phyloP scores from a whole-genome alignment of 2,797 vertebrate species.

The Poecile montanus region DNA sequence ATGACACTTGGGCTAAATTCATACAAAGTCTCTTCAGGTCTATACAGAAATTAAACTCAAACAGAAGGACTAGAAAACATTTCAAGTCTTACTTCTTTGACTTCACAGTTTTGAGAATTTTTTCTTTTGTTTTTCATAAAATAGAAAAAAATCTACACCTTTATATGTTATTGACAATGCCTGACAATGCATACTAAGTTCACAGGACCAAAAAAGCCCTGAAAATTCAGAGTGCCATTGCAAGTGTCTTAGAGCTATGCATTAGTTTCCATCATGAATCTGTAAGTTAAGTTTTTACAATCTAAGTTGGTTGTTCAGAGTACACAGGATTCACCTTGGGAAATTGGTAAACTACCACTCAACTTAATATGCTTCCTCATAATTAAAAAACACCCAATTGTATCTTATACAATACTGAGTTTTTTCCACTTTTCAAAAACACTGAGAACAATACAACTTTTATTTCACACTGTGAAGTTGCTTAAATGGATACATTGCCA shows the following conservation, averaged over 20 bases:
- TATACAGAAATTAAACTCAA: neutral
- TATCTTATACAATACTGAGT: neutral
- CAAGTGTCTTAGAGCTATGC: neutral
- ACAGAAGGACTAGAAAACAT: neutral
- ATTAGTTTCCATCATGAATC: neutral
- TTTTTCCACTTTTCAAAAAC: neutral
- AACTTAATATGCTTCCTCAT: neutral
- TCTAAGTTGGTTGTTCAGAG: neutral
- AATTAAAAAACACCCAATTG: rapidly evolving
- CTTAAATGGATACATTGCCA: neutral
- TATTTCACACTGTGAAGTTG: neutral
- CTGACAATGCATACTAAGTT: neutral
- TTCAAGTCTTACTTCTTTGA: neutral
- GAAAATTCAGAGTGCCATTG: neutral
- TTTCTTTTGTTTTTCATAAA: neutral
- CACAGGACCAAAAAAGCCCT: neutral
- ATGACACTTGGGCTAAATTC: neutral
- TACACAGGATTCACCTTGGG: neutral
- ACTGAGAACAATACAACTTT: neutral
- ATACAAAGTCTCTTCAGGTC: neutral
- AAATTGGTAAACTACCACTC: neutral
- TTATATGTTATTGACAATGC: neutral
- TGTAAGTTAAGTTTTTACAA: neutral
- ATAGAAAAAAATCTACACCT: neutral
- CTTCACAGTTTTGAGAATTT: neutral